phyloP scores from a whole-genome alignment of 2,113 vertebrate species.

The Pluvianellus socialis region DNA sequence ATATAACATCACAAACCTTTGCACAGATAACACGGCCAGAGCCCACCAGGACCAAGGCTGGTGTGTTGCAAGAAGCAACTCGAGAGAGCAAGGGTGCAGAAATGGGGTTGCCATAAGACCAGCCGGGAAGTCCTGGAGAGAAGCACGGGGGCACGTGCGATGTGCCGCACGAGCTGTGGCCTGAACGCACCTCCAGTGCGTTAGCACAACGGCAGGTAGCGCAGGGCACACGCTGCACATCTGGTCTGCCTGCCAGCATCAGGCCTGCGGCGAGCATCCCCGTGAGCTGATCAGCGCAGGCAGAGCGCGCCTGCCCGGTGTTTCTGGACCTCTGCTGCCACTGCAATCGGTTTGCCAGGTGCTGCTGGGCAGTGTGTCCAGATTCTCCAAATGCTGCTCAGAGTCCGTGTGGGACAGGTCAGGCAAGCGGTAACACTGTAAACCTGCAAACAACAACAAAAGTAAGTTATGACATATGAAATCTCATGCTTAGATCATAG shows the following conservation, averaged over 20 bases:
- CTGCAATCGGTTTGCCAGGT: neutral
- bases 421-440: too few species aligned
- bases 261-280: neutral
- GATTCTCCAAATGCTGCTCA: neutral
- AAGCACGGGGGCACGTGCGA: fast-evolving
- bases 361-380: fast-evolving
- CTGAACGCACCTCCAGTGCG: neutral
- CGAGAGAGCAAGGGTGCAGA: too few species aligned
- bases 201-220: neutral
- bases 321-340: neutral
- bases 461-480: neutral
- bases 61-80: neutral
- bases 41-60: fast-evolving
- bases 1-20: neutral
- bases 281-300: fast-evolving
- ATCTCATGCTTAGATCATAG: neutral
- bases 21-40: neutral
- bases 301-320: neutral
- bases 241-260: neutral
- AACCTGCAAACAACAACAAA: neutral
- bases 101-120: neutral
- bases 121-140: neutral
- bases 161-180: neutral
- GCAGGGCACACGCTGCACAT: neutral
- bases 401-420: neutral